phyloP scores from a whole-genome alignment of 1,140 invertebrate species.

The Eupeodes corollae region DNA sequence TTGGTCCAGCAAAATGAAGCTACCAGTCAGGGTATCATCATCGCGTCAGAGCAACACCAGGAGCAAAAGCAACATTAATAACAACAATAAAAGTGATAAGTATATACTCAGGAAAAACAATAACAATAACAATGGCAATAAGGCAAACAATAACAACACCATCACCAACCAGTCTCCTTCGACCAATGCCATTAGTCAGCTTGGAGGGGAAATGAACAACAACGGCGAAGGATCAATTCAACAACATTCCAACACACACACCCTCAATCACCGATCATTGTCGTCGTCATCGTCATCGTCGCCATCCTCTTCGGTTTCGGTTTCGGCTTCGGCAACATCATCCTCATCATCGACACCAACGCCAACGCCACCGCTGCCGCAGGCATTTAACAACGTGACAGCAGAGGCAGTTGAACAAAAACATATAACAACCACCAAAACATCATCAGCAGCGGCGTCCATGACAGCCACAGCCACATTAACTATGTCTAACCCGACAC shows the following conservation, averaged over 20 bases:
- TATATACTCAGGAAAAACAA: not conserved
- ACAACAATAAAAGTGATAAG: not conserved
- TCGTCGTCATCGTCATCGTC: conserved; percentile 23
- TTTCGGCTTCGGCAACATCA: conserved; percentile 19
- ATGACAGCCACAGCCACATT: not conserved
- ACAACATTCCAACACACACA: not conserved
- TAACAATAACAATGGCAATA: not conserved
- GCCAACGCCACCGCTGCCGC: not conserved
- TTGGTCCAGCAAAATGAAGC: conserved; percentile 17
- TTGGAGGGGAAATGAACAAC: conserved; percentile 5
- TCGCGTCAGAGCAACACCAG: conserved; percentile 2
- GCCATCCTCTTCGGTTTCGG: conserved; percentile 21
- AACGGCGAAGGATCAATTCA: conserved; percentile 5
- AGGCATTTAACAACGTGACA: not conserved
- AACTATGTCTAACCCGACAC: conserved; percentile 1
- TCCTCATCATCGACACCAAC: not conserved
- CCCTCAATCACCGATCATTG: conserved; percentile 25
- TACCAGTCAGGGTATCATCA: conserved; percentile 11
- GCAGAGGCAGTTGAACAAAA: not conserved
- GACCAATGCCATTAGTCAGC: not conserved
- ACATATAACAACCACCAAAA: conserved; percentile 1
- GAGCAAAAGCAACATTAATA: conserved; percentile 5
- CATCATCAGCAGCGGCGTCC: not conserved
- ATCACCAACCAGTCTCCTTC: not conserved
- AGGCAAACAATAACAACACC: not conserved